Evolutionary conservation across 2,113 vertebrate species (phyloP).

Genomic region (Gadus macrocephalus): DNA sequence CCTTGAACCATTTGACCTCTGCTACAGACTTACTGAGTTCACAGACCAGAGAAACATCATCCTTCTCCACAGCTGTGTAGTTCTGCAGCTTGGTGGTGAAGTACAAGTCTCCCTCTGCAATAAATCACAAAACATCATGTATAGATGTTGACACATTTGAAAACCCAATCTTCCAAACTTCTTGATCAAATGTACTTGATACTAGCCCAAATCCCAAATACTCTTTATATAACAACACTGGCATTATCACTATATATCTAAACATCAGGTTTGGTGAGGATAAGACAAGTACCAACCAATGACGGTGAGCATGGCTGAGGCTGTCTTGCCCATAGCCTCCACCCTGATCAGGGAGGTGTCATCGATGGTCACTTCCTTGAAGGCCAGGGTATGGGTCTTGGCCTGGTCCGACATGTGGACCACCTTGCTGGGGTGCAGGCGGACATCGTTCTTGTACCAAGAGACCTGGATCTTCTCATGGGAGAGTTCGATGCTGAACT

Average conservation of each 20-base stretch:
- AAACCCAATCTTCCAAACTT: too few relatives aligned
- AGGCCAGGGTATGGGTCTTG: constrained; percentile 82
- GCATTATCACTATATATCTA: background rate
- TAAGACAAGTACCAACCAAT: constrained; percentile 69
- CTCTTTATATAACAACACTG: background rate
- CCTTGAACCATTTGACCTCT: constrained; percentile 94
- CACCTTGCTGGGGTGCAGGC: constrained; percentile 86
- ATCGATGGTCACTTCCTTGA: constrained; percentile 90
- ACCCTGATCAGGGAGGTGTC: constrained; percentile 94
- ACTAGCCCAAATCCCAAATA: too few relatives aligned
- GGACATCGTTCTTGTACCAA: constrained; percentile 95
- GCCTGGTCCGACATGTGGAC: constrained; percentile 87
- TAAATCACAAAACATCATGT: background rate
- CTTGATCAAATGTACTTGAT: too few relatives aligned
- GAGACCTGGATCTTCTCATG: constrained; percentile 87
- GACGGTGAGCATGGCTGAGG: constrained; percentile 92
- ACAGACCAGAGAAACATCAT: constrained; percentile 89
- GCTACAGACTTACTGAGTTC: constrained; percentile 90
- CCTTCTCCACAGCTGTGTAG: constrained; percentile 93
- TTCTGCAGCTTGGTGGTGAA: constrained; percentile 95
- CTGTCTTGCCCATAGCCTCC: constrained; percentile 88
- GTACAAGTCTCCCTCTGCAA: constrained; percentile 92
- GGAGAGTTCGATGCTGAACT: constrained; percentile 91
- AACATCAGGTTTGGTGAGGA: background rate
- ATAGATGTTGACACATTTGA: too few relatives aligned